Evolutionary conservation across 2,797 vertebrate species (phyloP), one percentile per base, ranked within the genome.

Genomic region (Syngnathus acus): DNA sequence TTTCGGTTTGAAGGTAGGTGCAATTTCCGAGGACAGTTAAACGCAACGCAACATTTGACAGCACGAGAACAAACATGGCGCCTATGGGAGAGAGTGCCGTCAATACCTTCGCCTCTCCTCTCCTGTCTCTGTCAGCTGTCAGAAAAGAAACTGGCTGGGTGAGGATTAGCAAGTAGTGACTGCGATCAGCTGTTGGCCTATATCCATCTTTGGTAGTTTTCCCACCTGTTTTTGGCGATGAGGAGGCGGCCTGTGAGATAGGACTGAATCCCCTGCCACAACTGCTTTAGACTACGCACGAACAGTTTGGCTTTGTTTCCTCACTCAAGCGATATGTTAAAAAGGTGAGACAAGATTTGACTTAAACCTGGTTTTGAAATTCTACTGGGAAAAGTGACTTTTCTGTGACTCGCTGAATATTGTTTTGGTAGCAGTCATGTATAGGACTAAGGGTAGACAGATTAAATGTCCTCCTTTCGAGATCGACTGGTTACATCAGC

Each of bases 51-150:
- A 16, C 66, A 19, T 76, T 81, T 89, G 85, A 84, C 86, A 82
- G 77, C 81, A 77, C 68, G 76, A 63, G 68, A 68, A 68, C 70
- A 65, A 91, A 90, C 79, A 91, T 91, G 91, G 91, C 89, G 86
- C 43, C 66, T 62, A 72, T 69, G 78, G 26, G 74, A 17, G 73
- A 23, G 37, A 65, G 5, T n/a, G 61, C 62, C 26, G 53, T 16
- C 63, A 40, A 26, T 61, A 55, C 55, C 66, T 51, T 6, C 42
- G 48, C 11, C 63, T 38, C 57, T 43, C 1, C 63, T 38, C 57
- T 43, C 1, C 45, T 48, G 2, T 23, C n/a, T 55, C 48, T 64
- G 72, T 72, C 74, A 78, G 68, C 67, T 57, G 64, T 45, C 65
- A 65, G 39, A 54, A 68, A 66, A 11, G 40, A 63, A 62, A 10